Evolutionary conservation across 2,797 vertebrate species (phyloP), one percentile per base, ranked within the genome.

Genomic region (Darevskia nairensis): DNA sequence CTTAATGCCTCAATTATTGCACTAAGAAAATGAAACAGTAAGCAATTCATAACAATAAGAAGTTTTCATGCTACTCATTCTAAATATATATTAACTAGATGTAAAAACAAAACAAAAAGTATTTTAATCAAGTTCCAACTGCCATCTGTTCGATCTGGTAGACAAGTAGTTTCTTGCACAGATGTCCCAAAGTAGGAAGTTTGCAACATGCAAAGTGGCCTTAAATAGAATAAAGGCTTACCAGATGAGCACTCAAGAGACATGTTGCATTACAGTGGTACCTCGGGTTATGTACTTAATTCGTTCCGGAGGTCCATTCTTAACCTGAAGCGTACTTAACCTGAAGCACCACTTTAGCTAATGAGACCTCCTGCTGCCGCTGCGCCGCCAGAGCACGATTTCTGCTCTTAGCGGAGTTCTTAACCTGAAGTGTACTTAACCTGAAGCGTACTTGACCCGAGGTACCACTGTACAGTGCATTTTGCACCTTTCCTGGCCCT

Each of bases 11-110:
- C 5, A 35, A 35, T 8, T 72, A 64, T 11, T 82, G 35, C 29
- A 21, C 32, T 25, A 32, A 59, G 74, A 35, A 59, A 29, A 32
- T n/a, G 61, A 76, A 82, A 66, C 25, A 80, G 66, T 69, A 88
- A 87, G 35, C 72, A 7, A 81, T 23, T 85, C 69, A 15, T 76
- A 91, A 27, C 77, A 77, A 9, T 80, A 87, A 80, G 59, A 66
- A 68, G 10, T 35, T 78, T 89, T 85, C 8, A 44, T 89, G 4
- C 9, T 39, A 29, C 15, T 39, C 27, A 6, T 74, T 79, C 35
- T 29, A n/a, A 39, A 27, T 61, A 10, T 10, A 50, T 41, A 29
- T 25, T 77, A 44, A 41, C 21, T 35, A 80, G 46, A 69, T 66
- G 6, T 8, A 55, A 55, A 55, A 55, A 55, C 50, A 55, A 50